Conservation (phyloP, 2,888 invertebrate genomes). For the Tetragonula carbonaria region DNA sequence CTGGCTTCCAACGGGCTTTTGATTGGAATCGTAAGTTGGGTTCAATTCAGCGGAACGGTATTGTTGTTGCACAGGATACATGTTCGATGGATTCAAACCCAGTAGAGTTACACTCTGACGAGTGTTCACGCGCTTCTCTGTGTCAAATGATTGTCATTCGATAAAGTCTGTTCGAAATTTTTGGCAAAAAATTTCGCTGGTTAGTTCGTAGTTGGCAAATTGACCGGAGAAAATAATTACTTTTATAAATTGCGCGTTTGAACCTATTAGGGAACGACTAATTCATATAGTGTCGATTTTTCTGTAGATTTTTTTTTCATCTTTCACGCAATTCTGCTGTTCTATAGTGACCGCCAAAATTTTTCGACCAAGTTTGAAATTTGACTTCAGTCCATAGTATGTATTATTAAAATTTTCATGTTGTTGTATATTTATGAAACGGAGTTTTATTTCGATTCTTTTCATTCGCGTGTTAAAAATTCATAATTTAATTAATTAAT, state of each 20-base stretch:
- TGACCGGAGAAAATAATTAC: not conserved
- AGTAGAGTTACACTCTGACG: constrained; percentile 45
- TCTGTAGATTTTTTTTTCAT: too few relatives aligned
- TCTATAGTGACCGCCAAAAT: too few relatives aligned
- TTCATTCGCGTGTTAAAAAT: not conserved
- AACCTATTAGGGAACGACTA: too few relatives aligned
- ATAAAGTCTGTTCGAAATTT: not conserved
- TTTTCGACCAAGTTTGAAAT: too few relatives aligned
- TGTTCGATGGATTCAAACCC: constrained; percentile 44
- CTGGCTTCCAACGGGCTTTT: not conserved
- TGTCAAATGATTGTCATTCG: not conserved
- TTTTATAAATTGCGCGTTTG: not conserved
- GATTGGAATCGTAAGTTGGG: not conserved
- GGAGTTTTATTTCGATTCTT: not conserved
- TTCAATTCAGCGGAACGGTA: not conserved
- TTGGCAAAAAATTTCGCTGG: not conserved
- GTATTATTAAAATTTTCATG: too few relatives aligned
- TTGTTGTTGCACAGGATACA: constrained; percentile 28
- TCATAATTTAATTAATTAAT: not conserved
- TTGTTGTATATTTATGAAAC: too few relatives aligned
- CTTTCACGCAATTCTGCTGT: too few relatives aligned
- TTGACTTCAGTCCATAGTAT: too few relatives aligned
- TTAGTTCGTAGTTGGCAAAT: not conserved
- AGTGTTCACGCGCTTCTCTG: constrained; percentile 49
- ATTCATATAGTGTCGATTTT: too few relatives aligned